Conservation (phyloP, 2,888 invertebrate species). For the Encarsia formosa region DNA sequence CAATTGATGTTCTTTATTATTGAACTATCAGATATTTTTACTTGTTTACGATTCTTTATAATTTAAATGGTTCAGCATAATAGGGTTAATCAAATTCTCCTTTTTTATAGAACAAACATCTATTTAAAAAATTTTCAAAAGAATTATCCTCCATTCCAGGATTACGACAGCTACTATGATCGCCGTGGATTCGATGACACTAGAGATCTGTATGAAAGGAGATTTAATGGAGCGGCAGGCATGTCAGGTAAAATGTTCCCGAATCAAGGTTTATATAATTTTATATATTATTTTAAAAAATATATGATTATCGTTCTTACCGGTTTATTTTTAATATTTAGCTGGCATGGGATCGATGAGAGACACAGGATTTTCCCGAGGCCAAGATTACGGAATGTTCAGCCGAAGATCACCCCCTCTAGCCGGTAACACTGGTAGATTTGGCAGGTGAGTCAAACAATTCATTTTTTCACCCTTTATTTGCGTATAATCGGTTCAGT, state of each 20-base stretch:
- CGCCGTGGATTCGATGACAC: conserved; percentile 71
- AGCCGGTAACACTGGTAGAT: conserved; percentile 49
- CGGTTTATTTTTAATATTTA: too few species aligned
- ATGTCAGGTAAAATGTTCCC: conserved; percentile 30
- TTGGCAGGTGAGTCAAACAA: conserved; percentile 45
- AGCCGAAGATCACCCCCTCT: conserved; percentile 75
- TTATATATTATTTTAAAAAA: too few species aligned
- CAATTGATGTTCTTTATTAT: too few species aligned
- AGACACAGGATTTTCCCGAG: conserved; percentile 59
- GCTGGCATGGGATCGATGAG: conserved; percentile 67
- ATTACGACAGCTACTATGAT: conserved; percentile 78
- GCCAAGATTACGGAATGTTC: conserved; percentile 72
- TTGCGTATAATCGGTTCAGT: neutral
- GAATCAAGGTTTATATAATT: too few species aligned
- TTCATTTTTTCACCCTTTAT: conserved; percentile 15
- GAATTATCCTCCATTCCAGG: conserved; percentile 48
- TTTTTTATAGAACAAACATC: neutral
- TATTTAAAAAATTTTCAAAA: conserved; percentile 13
- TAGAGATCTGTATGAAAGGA: conserved; percentile 75
- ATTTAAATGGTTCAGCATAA: too few species aligned
- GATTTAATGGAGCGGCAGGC: conserved; percentile 64
- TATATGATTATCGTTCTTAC: too few species aligned
- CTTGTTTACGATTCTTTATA: too few species aligned
- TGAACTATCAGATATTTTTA: too few species aligned
- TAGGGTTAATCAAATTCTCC: conserved; percentile 11